Base-by-base conservation (phyloP, 1,140 invertebrate genomes). In the Diabrotica undecimpunctata region DNA sequence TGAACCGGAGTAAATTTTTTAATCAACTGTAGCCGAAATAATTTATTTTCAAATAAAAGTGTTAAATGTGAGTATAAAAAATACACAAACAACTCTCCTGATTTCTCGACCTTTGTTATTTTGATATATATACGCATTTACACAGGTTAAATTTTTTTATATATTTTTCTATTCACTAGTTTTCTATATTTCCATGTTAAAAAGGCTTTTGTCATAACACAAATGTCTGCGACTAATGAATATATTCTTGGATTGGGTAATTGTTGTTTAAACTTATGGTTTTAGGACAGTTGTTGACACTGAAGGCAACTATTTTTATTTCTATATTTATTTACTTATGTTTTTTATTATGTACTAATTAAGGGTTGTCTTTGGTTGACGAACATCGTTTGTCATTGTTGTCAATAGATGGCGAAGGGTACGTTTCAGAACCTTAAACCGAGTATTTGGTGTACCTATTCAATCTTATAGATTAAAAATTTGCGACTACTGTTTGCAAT, bases 171-270 rank as follows among this genome's bases (percentile, higher is more conserved):
- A 62, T 52, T 52, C 35, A 53, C 53, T 62, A 35, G 38, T 62
- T 52, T 52, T 12, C 52, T 54, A 37, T 46, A 46, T 46, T 59
- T 62, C 38, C 53, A 55, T 62, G 61, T 66, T 66, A 55, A 46
- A 7, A 67, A 63, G 63, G 70, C 68, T 72, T 72, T 72, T 72
- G 70, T 72, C 66, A 60, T 72, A 70, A 72, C 68, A 70, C 68
- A 67, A 66, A 65, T 72, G 66, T 67, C 56, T 66, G 70, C 70
- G 58, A 70, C 70, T 72, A 72, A 72, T 72, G 14, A 46, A 10
- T 50, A 70, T 69, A 62, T 58, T 65, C 35, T 71, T 64, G 70
- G 70, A 71, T 67, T 71, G 70, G 70, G 70, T 69, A 63, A 57
- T 71, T 64, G 59, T 69, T 64, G 61, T 62, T 60, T 51, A 14